These are phyloP conservation scores for Pyxicephalus adspersus DNA, from an alignment of 2,113 vertebrate genomes.

Conservation along the genomic window DNA sequence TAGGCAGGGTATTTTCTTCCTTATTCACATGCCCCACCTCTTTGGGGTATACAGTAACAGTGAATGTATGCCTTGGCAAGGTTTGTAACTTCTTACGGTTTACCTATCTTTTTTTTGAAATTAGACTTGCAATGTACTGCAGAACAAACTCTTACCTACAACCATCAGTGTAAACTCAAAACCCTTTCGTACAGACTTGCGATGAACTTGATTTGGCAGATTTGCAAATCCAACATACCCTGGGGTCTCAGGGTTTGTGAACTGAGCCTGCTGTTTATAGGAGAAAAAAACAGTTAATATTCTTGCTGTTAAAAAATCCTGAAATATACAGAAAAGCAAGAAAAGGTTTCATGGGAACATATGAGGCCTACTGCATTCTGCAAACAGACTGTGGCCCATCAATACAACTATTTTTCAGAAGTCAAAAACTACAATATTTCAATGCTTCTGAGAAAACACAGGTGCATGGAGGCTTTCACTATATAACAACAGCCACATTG, in stretches of 20 bases:
- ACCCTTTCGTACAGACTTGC: conserved; percentile 97
- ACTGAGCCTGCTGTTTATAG: conserved; percentile 81
- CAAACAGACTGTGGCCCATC: neutral
- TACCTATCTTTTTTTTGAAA: too few relatives aligned
- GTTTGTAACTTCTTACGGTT: too few relatives aligned
- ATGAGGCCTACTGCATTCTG: neutral
- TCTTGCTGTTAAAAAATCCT: neutral
- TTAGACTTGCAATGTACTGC: neutral
- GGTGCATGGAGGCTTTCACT: neutral
- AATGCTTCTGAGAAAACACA: neutral
- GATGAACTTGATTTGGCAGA: conserved; percentile 97
- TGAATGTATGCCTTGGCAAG: too few relatives aligned
- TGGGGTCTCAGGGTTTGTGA: conserved; percentile 94
- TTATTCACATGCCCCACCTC: too few relatives aligned
- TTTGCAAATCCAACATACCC: conserved; percentile 98
- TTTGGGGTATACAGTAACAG: too few relatives aligned
- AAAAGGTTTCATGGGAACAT: neutral
- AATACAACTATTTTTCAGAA: neutral
- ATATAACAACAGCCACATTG: neutral
- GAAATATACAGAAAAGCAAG: neutral
- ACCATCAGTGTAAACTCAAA: conserved; percentile 99
- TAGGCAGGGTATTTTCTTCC: too few relatives aligned
- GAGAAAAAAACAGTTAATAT: conserved; percentile 3
- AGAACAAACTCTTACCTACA: conserved; percentile 82
- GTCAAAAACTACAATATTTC: neutral